A percentile compares a stretch with the other conserved stretches of the same genome.
These are phyloP conservation scores for Caenorhabditis uteleia DNA, from an alignment of 2,888 invertebrate genomes.

Conservation along the genomic window DNA sequence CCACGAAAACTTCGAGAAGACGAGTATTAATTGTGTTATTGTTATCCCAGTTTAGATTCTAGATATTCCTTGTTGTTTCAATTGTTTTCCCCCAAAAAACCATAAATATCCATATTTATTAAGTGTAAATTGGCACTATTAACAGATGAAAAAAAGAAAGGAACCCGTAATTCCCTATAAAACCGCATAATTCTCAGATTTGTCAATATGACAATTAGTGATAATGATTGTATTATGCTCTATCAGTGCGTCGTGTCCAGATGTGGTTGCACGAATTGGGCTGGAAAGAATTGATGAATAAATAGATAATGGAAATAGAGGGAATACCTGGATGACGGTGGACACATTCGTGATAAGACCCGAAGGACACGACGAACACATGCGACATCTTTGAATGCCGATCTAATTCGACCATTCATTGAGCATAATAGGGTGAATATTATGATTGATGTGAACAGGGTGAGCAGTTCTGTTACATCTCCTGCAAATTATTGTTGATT, in stretches of 20 bases:
- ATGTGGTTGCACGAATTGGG: constrained; percentile 21
- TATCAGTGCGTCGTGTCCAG: constrained; percentile 30
- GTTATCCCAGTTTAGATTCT: constrained; percentile 5
- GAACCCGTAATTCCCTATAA: not conserved
- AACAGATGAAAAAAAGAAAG: constrained; percentile 1
- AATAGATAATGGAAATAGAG: not conserved
- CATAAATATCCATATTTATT: constrained; percentile 1
- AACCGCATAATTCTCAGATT: constrained; percentile 36
- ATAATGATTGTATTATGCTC: constrained; percentile 40
- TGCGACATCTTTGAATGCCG: constrained; percentile 40
- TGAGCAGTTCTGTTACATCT: constrained; percentile 63
- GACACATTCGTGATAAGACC: constrained; percentile 19
- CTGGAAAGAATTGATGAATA: constrained; percentile 15
- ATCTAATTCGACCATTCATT: constrained; percentile 59
- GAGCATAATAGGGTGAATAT: constrained; percentile 63
- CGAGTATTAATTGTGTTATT: constrained; percentile 49
- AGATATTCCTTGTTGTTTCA: not conserved
- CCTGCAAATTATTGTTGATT: constrained; percentile 19
- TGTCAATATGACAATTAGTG: constrained; percentile 40
- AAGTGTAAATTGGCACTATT: not conserved
- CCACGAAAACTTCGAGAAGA: constrained; percentile 59
- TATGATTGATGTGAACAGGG: constrained; percentile 60
- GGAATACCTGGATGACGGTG: constrained; percentile 28
- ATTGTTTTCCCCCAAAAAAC: not conserved
- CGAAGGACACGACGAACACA: constrained; percentile 28